Conservation (phyloP, 2,797 vertebrate genomes). For the Catamblyrhynchus diadema region DNA sequence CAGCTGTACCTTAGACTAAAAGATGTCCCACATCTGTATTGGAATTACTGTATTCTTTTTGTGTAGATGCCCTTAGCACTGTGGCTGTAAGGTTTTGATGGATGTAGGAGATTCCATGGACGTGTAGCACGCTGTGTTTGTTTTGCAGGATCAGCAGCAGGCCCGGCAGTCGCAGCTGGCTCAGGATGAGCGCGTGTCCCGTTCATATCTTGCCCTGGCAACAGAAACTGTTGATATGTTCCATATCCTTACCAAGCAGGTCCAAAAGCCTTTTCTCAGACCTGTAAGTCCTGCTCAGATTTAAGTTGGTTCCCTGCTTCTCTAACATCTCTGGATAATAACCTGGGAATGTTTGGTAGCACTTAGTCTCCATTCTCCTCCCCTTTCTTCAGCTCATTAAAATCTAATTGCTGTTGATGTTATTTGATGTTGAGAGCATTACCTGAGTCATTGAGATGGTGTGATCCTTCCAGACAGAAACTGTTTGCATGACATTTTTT, state of each 20-base stretch:
- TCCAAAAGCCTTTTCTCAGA: conserved; percentile 98
- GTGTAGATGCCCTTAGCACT: fast-evolving
- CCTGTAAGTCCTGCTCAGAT: conserved; percentile 82
- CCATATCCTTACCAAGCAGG: conserved; percentile 98
- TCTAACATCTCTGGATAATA: background rate
- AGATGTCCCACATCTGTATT: background rate
- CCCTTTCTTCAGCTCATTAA: background rate
- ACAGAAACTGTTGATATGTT: conserved; percentile 99
- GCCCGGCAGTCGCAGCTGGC: conserved; percentile 95
- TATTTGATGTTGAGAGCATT: background rate
- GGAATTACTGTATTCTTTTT: background rate
- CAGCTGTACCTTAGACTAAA: background rate
- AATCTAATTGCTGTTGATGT: background rate
- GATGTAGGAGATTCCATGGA: background rate
- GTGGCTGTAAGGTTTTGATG: background rate
- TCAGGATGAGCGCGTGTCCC: conserved; percentile 96
- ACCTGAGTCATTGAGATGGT: background rate
- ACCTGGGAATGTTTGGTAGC: background rate
- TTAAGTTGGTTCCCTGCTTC: background rate
- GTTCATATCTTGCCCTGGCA: conserved; percentile 94
- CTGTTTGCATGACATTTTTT: background rate
- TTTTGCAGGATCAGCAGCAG: conserved; percentile 93
- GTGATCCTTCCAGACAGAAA: background rate
- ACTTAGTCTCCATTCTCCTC: background rate
- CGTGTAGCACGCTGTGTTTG: background rate